phyloP scores from a whole-genome alignment of 2,797 vertebrate genomes.

The Eupleurogrammus muticus region DNA sequence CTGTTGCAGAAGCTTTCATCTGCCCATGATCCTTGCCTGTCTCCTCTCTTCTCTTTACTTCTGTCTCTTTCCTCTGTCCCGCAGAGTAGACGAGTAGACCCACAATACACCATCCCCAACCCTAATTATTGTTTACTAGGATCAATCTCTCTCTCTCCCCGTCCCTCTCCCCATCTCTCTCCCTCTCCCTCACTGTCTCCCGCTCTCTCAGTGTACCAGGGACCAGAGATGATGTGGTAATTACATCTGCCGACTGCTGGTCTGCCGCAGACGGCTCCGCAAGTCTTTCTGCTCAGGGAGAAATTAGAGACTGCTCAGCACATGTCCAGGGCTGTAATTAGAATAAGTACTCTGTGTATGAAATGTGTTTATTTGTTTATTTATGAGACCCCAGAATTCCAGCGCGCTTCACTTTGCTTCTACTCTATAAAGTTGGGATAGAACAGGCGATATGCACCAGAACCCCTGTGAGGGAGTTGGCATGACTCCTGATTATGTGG shows the following conservation, averaged over 20 bases:
- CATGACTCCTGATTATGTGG: background rate
- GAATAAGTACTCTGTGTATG: constrained; percentile 75
- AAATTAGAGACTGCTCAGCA: constrained; percentile 81
- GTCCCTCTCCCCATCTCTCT: constrained; percentile 23
- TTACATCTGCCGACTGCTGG: constrained; percentile 82
- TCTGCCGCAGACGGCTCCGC: constrained; percentile 79
- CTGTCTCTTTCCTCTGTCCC: constrained; percentile 61
- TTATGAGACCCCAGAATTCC: constrained; percentile 72
- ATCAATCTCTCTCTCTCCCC: constrained; percentile 69
- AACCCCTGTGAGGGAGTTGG: background rate
- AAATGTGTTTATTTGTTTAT: constrained; percentile 83
- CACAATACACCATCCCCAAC: constrained; percentile 75
- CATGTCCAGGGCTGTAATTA: constrained; percentile 80
- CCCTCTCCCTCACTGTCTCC: constrained; percentile 22
- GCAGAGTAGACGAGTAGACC: constrained; percentile 66
- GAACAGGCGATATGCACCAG: constrained; percentile 34
- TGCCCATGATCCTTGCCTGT: constrained; percentile 44
- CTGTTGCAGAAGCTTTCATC: constrained; percentile 50
- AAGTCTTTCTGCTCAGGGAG: constrained; percentile 73
- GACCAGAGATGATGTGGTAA: constrained; percentile 82
- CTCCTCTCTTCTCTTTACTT: constrained; percentile 42
- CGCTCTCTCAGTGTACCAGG: constrained; percentile 56
- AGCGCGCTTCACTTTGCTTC: constrained; percentile 35
- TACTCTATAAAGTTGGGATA: constrained; percentile 44
- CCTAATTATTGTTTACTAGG: constrained; percentile 84